Conservation (phyloP, 2,797 vertebrate species). For the Anguilla marmorata region DNA sequence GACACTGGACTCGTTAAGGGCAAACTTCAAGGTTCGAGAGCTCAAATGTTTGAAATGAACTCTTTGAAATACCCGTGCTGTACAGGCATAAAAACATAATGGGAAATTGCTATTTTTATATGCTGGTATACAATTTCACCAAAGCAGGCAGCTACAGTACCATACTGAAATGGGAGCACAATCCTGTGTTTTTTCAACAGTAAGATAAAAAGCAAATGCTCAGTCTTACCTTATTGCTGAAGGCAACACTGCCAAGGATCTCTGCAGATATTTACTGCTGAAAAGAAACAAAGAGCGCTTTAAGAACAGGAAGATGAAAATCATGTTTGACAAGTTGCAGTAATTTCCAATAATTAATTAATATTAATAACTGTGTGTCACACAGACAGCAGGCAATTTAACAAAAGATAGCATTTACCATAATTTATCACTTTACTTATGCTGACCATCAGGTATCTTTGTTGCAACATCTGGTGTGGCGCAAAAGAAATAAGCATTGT, state of each 20-base stretch:
- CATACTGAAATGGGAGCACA: background rate
- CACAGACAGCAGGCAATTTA: background rate
- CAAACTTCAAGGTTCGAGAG: background rate
- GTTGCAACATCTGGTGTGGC: background rate
- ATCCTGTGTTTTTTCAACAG: background rate
- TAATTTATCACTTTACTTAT: background rate
- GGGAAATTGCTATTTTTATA: background rate
- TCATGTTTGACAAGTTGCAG: background rate
- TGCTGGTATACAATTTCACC: background rate
- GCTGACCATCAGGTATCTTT: background rate
- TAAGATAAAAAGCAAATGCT: background rate
- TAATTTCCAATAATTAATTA: background rate
- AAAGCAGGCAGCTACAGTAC: background rate
- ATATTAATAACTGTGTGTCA: background rate
- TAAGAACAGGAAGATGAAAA: background rate
- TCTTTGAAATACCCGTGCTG: background rate
- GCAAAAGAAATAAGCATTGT: background rate
- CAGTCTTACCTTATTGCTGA: constrained; percentile 10
- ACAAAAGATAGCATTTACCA: background rate
- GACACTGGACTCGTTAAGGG: background rate
- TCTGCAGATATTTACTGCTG: constrained; percentile 15
- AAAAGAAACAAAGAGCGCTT: background rate
- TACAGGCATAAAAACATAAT: background rate
- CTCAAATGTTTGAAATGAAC: background rate
- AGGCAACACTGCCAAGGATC: constrained; percentile 8